These are phyloP conservation scores for Eupithecia inturbata DNA, from an alignment of 2,888 invertebrate species.

Conservation along the genomic window DNA sequence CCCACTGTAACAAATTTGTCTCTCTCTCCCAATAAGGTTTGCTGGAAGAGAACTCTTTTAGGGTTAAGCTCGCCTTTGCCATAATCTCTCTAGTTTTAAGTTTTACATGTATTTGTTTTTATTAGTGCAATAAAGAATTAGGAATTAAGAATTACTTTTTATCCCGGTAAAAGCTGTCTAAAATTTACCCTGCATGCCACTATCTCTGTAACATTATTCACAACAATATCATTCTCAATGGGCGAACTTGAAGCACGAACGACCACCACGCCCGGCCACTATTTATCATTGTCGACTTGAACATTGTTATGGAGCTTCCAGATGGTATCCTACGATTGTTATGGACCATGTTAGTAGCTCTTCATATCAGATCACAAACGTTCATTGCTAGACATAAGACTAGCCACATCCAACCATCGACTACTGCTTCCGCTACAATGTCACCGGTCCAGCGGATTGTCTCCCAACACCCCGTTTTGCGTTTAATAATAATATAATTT, in stretches of 20 bases:
- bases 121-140: too few species aligned
- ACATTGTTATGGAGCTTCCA: conserved; percentile 21
- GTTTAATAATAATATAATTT: neutral
- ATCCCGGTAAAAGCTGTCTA: neutral
- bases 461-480: neutral
- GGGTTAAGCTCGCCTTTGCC: too few species aligned
- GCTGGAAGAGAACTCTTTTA: too few species aligned
- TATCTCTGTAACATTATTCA: neutral
- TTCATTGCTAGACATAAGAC: neutral
- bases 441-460: neutral
- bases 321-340: neutral
- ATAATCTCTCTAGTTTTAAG: too few species aligned
- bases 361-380: neutral
- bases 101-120: too few species aligned
- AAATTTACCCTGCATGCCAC: neutral
- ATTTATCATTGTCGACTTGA: conserved; percentile 27
- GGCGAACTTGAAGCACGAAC: neutral
- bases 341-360: neutral
- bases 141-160: too few species aligned
- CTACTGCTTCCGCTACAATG: neutral
- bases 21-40: too few species aligned
- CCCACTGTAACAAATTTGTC: too few species aligned
- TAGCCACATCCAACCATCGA: neutral
- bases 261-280: neutral
- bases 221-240: conserved; percentile 2